Percentiles rank a stretch among this genome's conserved stretches.
Conservation (phyloP, 2,113 vertebrate species). For the Anarhynchus alexandrinus region DNA sequence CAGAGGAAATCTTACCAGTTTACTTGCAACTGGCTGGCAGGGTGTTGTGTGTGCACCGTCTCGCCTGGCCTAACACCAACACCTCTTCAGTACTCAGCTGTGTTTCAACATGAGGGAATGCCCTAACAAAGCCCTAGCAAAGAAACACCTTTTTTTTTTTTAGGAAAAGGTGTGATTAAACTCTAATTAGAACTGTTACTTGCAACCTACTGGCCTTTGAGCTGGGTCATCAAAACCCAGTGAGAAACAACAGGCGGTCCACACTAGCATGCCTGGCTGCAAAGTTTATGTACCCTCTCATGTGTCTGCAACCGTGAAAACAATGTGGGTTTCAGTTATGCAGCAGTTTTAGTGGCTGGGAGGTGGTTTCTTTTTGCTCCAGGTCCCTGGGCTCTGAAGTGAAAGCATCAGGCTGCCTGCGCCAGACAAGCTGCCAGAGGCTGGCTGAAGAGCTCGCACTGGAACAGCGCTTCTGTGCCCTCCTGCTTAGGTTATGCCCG, state of each 20-base stretch:
- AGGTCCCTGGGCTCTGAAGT: not conserved
- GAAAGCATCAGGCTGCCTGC: not conserved
- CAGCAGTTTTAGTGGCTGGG: not conserved
- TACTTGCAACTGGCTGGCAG: not conserved
- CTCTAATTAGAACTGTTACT: not conserved
- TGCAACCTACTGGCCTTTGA: not conserved
- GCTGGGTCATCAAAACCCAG: not conserved
- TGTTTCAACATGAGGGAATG: not conserved
- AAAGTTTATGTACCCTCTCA: not conserved
- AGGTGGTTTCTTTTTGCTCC: not conserved
- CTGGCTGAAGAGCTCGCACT: not conserved
- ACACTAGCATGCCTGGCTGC: not conserved
- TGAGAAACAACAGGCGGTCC: not conserved
- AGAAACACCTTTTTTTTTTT: not conserved
- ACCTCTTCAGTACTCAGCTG: not conserved
- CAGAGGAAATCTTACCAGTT: not conserved
- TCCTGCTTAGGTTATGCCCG: not conserved
- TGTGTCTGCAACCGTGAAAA: not conserved
- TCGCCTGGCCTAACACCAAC: not conserved
- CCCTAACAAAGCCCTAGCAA: not conserved
- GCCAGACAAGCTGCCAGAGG: not conserved
- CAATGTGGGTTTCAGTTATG: accelerated
- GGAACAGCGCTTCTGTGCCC: accelerated
- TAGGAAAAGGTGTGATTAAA: not conserved
- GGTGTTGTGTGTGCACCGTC: accelerated